Evolutionary conservation across 1,140 invertebrate species (phyloP).

Genomic region (Sitodiplosis mosellana): DNA sequence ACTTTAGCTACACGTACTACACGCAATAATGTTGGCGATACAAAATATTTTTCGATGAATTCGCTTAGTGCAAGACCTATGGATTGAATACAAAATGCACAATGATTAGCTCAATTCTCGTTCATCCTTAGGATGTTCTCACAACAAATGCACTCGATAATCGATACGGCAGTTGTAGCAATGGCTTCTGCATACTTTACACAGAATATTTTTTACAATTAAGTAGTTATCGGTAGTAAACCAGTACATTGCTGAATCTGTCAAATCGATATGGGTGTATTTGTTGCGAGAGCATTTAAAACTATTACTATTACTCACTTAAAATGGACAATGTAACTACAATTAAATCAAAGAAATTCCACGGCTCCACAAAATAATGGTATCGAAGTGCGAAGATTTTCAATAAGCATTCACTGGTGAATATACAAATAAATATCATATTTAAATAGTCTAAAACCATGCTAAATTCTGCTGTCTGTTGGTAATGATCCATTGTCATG

Average conservation of each 20-base stretch:
- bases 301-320: slow-evolving; percentile 64
- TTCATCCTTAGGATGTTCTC: too few species aligned
- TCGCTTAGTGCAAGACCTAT: slow-evolving; percentile 86
- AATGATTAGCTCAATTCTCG: too few species aligned
- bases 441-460: slow-evolving; percentile 78
- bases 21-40: slow-evolving; percentile 89
- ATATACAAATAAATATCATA: slow-evolving; percentile 95
- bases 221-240: too few species aligned
- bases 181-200: too few species aligned
- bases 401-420: slow-evolving; percentile 90
- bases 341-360: slow-evolving; percentile 99
- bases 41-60: slow-evolving; percentile 93
- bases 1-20: slow-evolving; percentile 96
- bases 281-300: too few species aligned
- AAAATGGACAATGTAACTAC: slow-evolving; percentile 97
- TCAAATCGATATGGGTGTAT: too few species aligned
- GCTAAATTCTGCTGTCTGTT: slow-evolving; percentile 66
- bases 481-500: slow-evolving; percentile 94
- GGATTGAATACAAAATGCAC: slow-evolving; percentile 13
- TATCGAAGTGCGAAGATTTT: slow-evolving; percentile 93
- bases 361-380: slow-evolving; percentile 97
- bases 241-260: too few species aligned
- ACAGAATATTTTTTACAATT: too few species aligned
- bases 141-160: too few species aligned
- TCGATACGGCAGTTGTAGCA: too few species aligned